Evolutionary conservation across 2,797 vertebrate species (phyloP).

Genomic region (Ateles fusciceps): DNA sequence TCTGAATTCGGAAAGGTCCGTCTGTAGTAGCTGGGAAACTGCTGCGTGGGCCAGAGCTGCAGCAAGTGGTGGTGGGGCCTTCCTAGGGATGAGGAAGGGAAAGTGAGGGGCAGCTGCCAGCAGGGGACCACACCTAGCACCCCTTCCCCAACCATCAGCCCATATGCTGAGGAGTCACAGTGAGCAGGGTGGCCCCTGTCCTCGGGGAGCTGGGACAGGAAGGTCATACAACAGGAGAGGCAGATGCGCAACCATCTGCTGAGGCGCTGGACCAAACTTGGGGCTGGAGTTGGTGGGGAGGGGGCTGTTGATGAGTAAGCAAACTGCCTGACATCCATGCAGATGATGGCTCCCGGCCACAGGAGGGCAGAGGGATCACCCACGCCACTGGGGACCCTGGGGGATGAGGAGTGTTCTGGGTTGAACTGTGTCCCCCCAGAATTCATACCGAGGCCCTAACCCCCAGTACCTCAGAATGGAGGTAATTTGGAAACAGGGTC

Average conservation of each 20-base stretch:
- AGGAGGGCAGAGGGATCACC: neutral
- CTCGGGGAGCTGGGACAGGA: neutral
- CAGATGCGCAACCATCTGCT: neutral
- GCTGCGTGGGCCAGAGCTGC: slow-evolving; percentile 88
- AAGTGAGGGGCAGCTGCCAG: neutral
- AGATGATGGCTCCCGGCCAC: neutral
- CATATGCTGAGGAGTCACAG: fast-evolving
- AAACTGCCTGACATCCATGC: neutral
- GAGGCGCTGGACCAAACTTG: neutral
- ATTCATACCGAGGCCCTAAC: neutral
- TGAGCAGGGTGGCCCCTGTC: neutral
- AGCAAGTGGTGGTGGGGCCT: slow-evolving; percentile 81
- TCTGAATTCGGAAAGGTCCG: slow-evolving; percentile 87
- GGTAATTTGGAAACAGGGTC: neutral
- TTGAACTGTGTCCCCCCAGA: neutral
- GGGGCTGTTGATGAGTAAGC: neutral
- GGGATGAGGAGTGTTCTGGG: neutral
- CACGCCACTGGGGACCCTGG: neutral
- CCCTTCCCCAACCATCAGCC: neutral
- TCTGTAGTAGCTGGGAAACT: slow-evolving; percentile 85
- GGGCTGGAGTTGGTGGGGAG: neutral
- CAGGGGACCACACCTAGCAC: neutral
- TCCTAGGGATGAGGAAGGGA: slow-evolving; percentile 79
- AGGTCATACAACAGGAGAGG: neutral
- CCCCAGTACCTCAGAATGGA: neutral